These are phyloP conservation scores for Mus minutoides DNA, from an alignment of 2,797 vertebrate genomes.

Conservation along the genomic window DNA sequence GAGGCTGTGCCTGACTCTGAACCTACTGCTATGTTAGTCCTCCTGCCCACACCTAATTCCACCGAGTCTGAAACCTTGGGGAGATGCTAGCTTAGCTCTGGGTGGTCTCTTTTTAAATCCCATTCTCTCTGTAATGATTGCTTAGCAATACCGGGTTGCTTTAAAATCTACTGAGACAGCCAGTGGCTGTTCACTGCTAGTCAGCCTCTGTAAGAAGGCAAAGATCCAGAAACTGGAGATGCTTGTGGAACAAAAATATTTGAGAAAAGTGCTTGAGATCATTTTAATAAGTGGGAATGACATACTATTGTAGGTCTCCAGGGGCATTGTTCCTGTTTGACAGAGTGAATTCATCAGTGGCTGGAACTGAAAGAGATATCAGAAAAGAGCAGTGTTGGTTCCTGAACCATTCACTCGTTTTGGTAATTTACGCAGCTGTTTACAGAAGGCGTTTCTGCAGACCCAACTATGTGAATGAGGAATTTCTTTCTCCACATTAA, in stretches of 20 bases:
- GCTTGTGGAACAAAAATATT: slow-evolving; percentile 46
- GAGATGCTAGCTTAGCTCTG: background rate
- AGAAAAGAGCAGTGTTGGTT: background rate
- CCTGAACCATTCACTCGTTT: background rate
- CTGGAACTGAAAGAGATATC: background rate
- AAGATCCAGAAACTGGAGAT: background rate
- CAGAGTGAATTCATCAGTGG: background rate
- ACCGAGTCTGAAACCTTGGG: background rate
- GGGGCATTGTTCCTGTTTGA: slow-evolving; percentile 43
- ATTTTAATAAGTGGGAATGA: slow-evolving; percentile 58
- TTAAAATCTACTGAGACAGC: background rate
- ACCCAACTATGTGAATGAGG: slow-evolving; percentile 1
- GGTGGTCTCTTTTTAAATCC: background rate
- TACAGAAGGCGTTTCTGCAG: slow-evolving; percentile 24
- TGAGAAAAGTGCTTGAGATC: slow-evolving; percentile 18
- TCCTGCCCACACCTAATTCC: background rate
- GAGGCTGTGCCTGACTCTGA: background rate
- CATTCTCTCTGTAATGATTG: background rate
- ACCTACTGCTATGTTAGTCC: slow-evolving; percentile 56
- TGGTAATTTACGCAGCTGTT: background rate
- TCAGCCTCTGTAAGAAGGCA: background rate
- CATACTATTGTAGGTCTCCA: slow-evolving; percentile 28
- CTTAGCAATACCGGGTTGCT: background rate
- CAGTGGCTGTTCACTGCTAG: background rate
- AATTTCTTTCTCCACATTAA: slow-evolving; percentile 68